Conservation (phyloP, 2,113 vertebrate species). For the Notechis scutatus region DNA sequence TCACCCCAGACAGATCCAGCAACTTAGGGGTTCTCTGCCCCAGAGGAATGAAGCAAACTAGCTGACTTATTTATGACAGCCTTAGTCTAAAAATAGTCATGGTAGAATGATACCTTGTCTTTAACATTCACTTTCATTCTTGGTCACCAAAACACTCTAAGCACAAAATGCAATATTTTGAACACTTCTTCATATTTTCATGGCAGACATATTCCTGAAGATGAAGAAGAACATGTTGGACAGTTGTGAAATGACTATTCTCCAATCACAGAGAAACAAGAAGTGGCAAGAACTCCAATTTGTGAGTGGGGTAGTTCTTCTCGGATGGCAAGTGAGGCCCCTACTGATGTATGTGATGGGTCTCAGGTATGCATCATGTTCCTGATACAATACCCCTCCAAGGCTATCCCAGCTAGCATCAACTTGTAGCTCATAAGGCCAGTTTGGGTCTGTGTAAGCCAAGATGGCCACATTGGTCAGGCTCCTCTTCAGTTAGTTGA, state of each 20-base stretch:
- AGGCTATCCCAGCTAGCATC: too few species aligned
- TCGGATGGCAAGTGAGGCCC: too few species aligned
- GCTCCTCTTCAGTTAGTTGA: too few species aligned
- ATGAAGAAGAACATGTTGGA: neutral
- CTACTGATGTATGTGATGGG: too few species aligned
- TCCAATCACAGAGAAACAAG: neutral
- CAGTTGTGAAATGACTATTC: neutral
- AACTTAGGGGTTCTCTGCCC: too few species aligned
- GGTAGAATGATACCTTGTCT: neutral
- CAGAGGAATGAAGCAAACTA: neutral
- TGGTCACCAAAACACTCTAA: neutral
- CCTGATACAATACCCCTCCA: too few species aligned
- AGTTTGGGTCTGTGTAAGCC: too few species aligned
- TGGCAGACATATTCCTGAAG: neutral
- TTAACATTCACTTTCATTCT: neutral
- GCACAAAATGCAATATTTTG: neutral
- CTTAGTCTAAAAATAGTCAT: neutral
- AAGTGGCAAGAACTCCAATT: neutral
- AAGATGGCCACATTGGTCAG: too few species aligned
- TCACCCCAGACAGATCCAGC: too few species aligned
- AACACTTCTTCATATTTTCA: neutral
- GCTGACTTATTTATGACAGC: neutral
- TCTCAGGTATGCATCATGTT: too few species aligned
- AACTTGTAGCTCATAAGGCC: too few species aligned
- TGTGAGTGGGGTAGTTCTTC: too few species aligned